A percentile compares a stretch with the other conserved stretches of the same genome.
Conservation (phyloP, 2,888 invertebrate species). For the Orgyia antiqua region DNA sequence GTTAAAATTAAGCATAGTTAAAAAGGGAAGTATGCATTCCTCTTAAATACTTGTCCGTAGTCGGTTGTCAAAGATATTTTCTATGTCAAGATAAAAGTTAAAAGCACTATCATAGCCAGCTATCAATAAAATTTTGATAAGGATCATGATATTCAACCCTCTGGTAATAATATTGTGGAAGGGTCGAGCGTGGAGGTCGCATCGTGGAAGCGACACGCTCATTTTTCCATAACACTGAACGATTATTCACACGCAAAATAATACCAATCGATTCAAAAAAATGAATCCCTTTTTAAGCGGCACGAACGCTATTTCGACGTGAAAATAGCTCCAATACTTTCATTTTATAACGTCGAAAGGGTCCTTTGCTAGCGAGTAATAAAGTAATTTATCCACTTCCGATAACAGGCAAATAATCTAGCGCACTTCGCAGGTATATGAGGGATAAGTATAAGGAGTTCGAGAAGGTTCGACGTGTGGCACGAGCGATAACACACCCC, state of each 20-base stretch:
- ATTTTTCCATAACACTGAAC: conserved; percentile 36
- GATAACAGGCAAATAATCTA: conserved; percentile 69
- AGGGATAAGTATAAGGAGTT: conserved; percentile 44
- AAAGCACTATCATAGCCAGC: no score
- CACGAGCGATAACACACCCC: conserved; percentile 21
- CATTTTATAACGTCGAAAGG: conserved; percentile 48
- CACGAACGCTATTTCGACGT: conserved; percentile 52
- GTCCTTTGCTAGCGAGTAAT: conserved; percentile 57
- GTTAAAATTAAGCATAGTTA: no score
- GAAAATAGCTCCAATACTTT: conserved; percentile 50
- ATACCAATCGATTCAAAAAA: conserved; percentile 55
- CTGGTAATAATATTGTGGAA: conserved; percentile 15
- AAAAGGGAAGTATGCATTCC: no score
- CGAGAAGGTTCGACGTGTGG: conserved; percentile 24
- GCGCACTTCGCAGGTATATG: conserved; percentile 37
- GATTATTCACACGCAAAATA: conserved; percentile 33
- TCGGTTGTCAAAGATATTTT: no score
- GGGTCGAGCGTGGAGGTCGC: conserved; percentile 16
- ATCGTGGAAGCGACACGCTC: conserved; percentile 22
- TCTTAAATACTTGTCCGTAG: no score
- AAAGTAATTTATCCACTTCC: conserved; percentile 72
- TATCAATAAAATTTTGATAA: conserved; percentile 6
- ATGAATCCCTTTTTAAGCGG: conserved; percentile 46
- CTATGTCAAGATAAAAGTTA: no score
- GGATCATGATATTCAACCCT: conserved; percentile 3